A percentile compares a stretch with the other conserved stretches of the same genome.
Conservation (phyloP, 1,140 invertebrate genomes). For the Leptonema lineaticorne region DNA sequence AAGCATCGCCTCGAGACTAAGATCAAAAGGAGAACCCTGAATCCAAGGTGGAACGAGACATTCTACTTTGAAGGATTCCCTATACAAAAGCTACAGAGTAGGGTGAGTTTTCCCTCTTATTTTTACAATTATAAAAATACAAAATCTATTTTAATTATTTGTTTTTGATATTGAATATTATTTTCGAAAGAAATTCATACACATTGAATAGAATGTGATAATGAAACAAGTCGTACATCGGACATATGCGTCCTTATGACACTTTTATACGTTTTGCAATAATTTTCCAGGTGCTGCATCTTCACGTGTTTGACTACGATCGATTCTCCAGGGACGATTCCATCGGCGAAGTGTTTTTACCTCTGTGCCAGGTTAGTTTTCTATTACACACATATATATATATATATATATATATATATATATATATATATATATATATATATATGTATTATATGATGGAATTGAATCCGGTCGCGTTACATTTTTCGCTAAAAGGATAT, state of each 20-base stretch:
- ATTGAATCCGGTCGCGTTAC: too few relatives aligned
- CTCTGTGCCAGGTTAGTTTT: slow-evolving; percentile 82
- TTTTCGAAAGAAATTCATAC: too few relatives aligned
- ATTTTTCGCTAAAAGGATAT: too few relatives aligned
- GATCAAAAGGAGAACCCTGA: slow-evolving; percentile 92
- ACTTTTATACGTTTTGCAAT: background rate
- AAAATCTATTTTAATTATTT: background rate
- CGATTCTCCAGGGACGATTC: slow-evolving; percentile 93
- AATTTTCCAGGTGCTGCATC: slow-evolving; percentile 76
- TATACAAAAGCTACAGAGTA: slow-evolving; percentile 88
- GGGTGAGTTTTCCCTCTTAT: slow-evolving; percentile 54
- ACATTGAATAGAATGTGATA: too few relatives aligned
- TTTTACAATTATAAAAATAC: background rate
- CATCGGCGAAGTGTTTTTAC: slow-evolving; percentile 93
- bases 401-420: too few relatives aligned
- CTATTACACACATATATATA: too few relatives aligned
- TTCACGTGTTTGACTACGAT: slow-evolving; percentile 96
- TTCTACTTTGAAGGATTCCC: slow-evolving; percentile 97
- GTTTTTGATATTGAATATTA: background rate
- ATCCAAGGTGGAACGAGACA: slow-evolving; percentile 97
- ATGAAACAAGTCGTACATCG: too few relatives aligned
- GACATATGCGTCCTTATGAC: too few relatives aligned
- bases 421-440: too few relatives aligned
- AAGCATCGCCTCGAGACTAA: slow-evolving; percentile 96
- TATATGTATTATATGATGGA: too few relatives aligned